These are phyloP conservation scores for Halictus rubicundus DNA, from an alignment of 1,140 invertebrate genomes.

Conservation along the genomic window DNA sequence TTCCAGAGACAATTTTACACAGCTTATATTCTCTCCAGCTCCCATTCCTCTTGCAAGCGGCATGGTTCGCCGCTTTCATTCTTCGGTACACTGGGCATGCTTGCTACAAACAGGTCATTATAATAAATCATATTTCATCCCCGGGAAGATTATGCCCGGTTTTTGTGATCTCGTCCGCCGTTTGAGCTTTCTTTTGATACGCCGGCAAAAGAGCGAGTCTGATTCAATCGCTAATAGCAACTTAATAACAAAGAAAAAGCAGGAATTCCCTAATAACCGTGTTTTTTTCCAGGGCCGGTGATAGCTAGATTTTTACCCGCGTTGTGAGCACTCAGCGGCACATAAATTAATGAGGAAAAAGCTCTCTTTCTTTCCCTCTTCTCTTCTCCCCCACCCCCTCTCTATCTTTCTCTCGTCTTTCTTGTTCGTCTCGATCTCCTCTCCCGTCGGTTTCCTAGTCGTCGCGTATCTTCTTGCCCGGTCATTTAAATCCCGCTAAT, in stretches of 20 bases:
- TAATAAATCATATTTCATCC: background rate
- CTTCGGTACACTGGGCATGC: background rate
- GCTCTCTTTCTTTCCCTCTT: background rate
- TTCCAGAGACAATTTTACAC: too few relatives aligned
- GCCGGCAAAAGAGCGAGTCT: background rate
- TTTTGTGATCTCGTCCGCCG: background rate
- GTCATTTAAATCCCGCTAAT: slow-evolving; percentile 49
- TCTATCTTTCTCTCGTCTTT: too few relatives aligned
- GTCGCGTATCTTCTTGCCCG: slow-evolving; percentile 20
- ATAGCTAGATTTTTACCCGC: background rate
- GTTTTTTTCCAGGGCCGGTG: background rate
- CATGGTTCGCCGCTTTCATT: background rate
- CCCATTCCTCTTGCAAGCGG: background rate
- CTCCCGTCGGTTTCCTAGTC: background rate
- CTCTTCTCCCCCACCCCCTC: too few relatives aligned
- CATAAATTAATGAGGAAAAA: slow-evolving; percentile 47
- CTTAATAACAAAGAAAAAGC: background rate
- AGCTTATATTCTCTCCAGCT: background rate
- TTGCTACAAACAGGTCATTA: background rate
- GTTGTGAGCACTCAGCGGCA: background rate
- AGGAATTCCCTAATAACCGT: background rate
- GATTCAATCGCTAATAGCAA: background rate
- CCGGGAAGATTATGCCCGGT: background rate
- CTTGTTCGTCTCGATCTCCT: slow-evolving; percentile 29
- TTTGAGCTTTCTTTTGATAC: background rate